Evolutionary conservation across 2,113 vertebrate species (phyloP), one percentile per base, ranked within the genome.

Genomic region (Mesembrinibis cayennensis): DNA sequence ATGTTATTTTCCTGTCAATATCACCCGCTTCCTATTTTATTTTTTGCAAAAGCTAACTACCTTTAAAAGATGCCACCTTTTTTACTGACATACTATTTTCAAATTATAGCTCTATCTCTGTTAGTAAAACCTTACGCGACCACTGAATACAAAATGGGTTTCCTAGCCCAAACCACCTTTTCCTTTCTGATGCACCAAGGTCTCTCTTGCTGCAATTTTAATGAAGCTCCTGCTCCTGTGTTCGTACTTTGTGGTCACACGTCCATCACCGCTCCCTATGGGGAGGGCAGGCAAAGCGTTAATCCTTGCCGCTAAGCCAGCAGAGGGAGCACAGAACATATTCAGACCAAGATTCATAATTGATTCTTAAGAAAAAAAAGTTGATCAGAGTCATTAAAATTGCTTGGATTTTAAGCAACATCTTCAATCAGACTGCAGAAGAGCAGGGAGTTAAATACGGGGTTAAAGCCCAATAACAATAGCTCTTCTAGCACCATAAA

Each of bases 311-410:
- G 1, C 66, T 82, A 79, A 85, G 81, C 88, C 87, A 96, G 90
- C 87, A 97, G 94, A 95, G 93, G 95, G 82, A 97, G 95, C 92
- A 95, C 88, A 82, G 49, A 73, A 88, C 65, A 3, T 89, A 84
- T 91, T 74, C n/a, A 91, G 78, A 92, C 44, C 63, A 77, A 73
- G 65, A 91, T 45, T 71, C 38, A 56, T 66, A 94, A 95, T 5
- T 72, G 62, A 91, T 65, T 92, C 45, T 58, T 49, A 15, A 2
- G 15, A 62, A 71, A n/a, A 34, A 27, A 0, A 62, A 90, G 34
- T 81, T 87, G 83, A 49, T 78, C 36, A 38, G 29, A 56, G 45
- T 47, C 44, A 90, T 40, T 82, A 73, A 84, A 91, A 94, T 29
- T 13, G 1, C 45, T 62, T 92, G 72, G 23, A 80, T 90, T 89